phyloP scores from a whole-genome alignment of 2,888 invertebrate species.

The Apodemia zela region DNA sequence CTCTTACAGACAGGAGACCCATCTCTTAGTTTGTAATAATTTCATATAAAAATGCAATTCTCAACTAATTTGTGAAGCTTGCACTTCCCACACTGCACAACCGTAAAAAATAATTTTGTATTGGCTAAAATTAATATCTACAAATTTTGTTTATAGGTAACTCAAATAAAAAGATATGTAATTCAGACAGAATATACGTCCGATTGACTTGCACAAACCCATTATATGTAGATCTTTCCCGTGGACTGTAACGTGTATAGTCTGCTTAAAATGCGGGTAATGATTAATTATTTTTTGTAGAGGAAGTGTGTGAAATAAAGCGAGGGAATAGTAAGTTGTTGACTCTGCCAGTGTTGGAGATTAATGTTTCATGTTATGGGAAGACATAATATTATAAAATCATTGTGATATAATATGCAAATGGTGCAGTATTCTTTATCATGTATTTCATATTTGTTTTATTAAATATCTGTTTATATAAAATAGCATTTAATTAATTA shows the following conservation, averaged over 20 bases:
- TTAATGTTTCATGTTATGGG: constrained; percentile 67
- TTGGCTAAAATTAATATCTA: no score
- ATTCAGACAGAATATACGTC: no score
- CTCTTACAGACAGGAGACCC: no score
- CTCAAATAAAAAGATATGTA: no score
- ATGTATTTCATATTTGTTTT: constrained; percentile 22
- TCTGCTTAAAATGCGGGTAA: constrained; percentile 43
- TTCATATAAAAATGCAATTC: no score
- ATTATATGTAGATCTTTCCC: no score
- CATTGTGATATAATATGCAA: constrained; percentile 71
- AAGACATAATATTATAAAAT: constrained; percentile 56
- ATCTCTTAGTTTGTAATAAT: no score
- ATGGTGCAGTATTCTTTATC: constrained; percentile 50
- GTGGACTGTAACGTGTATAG: not conserved
- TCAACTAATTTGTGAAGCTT: no score
- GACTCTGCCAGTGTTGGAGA: constrained; percentile 66
- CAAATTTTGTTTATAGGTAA: no score
- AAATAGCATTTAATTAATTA: constrained; percentile 15
- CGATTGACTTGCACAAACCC: no score
- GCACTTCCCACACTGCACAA: no score
- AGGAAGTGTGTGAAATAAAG: constrained; percentile 53
- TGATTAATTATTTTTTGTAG: constrained; percentile 63
- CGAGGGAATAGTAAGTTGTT: constrained; percentile 57
- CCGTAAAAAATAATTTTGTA: no score
- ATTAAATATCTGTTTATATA: constrained; percentile 22